Base-by-base conservation (phyloP, 2,888 invertebrate species). In the Acanthosepion esculentum region DNA sequence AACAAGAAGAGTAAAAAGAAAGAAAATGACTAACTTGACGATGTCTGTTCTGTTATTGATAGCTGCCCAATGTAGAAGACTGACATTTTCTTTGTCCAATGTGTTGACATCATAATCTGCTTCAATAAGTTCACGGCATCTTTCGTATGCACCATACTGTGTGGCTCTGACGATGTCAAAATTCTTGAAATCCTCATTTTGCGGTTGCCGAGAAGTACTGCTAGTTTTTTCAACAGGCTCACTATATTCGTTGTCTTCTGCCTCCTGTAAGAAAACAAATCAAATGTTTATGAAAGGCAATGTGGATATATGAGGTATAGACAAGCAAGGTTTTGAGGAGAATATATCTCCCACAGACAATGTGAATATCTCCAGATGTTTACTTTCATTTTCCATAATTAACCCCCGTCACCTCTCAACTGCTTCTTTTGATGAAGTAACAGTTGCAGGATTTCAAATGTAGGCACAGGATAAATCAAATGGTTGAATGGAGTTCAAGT, bases 61-160 rank as follows among this genome's bases (percentile, higher is more conserved):
- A 41, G 99, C 98, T 91, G 99, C 99, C 99, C 99, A 99, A 97
- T 99, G 99, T n/a, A 99, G 98, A 94, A 99, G 98, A 5, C 99
- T 99, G 94, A 99, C 99, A 94, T 99, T 99, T 97, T 99, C 99
- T 96, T 98, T 98, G 97, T 99, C 99, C 93, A 99, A 98, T 97
- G 98, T 98, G 97, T 99, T 99, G 29, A 99, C 99, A 98, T 99
- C 99, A 95, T 95, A 96, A 3, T 99, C 99, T 91, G 98, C 98
- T 97, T 99, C 99, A 10, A 99, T 98, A 59, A 99, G 98, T 97
- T 99, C 99, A 96, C 97, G 96, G 95, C 98, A 97, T 94, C 98
- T 96, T 64, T 97, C 98, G 97, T 99, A 98, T 15, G 99, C 98
- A 1, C 99, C 99, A 98, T 99, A 99, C 98, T 99, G 99, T 50